Percentiles rank a stretch among this genome's conserved stretches.
These are phyloP conservation scores for Nannobrachium achirus DNA, from an alignment of 2,113 vertebrate species.

Conservation along the genomic window DNA sequence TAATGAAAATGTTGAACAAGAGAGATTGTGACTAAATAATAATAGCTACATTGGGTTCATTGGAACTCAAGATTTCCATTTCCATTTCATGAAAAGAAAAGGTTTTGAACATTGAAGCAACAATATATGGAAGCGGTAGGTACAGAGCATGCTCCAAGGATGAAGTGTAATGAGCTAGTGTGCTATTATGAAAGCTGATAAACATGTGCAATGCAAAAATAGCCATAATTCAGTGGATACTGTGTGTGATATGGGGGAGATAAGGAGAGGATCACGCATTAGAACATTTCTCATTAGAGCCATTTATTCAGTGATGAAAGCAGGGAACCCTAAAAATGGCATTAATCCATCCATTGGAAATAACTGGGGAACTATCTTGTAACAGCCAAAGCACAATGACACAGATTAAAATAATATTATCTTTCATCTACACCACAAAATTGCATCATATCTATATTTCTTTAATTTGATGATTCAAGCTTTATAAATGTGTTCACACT, in stretches of 20 bases:
- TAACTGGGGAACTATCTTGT: slow-evolving; percentile 28
- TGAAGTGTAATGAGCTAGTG: slow-evolving; percentile 20
- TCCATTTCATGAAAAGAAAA: no score
- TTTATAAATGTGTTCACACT: slow-evolving; percentile 20
- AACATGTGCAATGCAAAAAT: background rate
- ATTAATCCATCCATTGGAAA: slow-evolving; percentile 32
- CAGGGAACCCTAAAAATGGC: slow-evolving; percentile 29
- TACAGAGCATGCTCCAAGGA: slow-evolving; percentile 22
- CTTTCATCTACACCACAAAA: slow-evolving; percentile 7
- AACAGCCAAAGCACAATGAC: background rate
- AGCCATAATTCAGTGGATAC: background rate
- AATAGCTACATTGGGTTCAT: no score
- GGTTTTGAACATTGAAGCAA: no score
- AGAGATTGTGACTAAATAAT: no score
- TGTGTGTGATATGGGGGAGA: slow-evolving; percentile 20
- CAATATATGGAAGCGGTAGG: slow-evolving; percentile 17
- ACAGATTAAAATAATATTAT: slow-evolving; percentile 15
- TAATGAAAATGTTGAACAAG: no score
- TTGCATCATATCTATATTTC: background rate
- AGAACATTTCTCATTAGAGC: slow-evolving; percentile 45
- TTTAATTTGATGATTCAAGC: slow-evolving; percentile 11
- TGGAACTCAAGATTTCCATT: no score
- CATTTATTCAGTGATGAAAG: slow-evolving; percentile 61
- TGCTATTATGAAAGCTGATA: background rate
- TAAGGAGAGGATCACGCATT: slow-evolving; percentile 46